Base-by-base conservation (phyloP, 2,888 invertebrate genomes). In the Mythimna impura region DNA sequence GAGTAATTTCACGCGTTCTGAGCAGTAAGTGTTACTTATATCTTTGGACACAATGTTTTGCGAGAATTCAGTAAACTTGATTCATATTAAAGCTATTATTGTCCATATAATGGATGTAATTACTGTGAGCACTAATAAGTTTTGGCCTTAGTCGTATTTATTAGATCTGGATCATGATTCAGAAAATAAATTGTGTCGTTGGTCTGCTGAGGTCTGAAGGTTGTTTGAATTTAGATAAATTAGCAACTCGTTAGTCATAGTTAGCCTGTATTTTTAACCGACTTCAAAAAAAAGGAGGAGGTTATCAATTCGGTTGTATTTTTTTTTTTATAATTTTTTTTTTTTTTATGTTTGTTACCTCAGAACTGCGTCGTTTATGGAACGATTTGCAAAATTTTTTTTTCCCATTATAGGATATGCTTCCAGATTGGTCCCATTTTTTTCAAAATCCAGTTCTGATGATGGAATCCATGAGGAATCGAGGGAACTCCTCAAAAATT, bases 1-100 rank as follows among this genome's bases (percentile, higher is more conserved):
- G 65, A 71, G 82, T 85, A 79, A 91, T 90, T 92, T 91, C 89
- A 90, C 89, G 92, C 85, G 68, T 77, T 75, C 77, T 84, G 90
- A 84, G 72, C 85, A 74, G 82, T 70, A 82, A 82, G 80, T 52
- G 43, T 22, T 34, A 62, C 66, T 73, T 71, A 60, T 73, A 57
- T 43, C 54, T 52, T 47, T 36, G 62, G 61, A 22, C 64, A 67
- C 62, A 69, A 71, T 67, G 73, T 66, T 62, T 57, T 47, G 52
- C 50, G 60, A 61, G 47, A 50, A 78, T 78, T 70, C 36, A 43
- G 55, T 57, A 61, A 82, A 76, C 62, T 69, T 68, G 66, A 70
- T 64, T 69, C 66, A 72, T 64, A 54, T 65, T 63, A 58, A 54
- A 70, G 57, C 30, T 60, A 61, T 67, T 67, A 81, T 64, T 70